Base-by-base conservation (phyloP, 2,888 invertebrate genomes). In the Dorcus parallelipipedus region DNA sequence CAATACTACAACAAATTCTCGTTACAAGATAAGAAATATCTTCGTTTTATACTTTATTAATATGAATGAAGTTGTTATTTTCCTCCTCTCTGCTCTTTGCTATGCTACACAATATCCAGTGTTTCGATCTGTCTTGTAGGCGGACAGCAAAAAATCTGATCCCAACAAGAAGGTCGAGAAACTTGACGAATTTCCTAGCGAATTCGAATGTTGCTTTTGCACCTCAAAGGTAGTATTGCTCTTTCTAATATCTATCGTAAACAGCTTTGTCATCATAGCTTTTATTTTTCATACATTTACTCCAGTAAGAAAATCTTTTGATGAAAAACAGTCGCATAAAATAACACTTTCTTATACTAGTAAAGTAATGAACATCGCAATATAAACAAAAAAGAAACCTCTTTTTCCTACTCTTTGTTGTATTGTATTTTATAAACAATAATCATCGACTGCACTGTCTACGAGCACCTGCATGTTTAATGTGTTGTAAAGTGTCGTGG, bases 191-290 rank as follows among this genome's bases (percentile, higher is more conserved):
- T 86, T 92, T 82, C 93, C 93, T 83, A 93, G 91, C 85, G 93
- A 93, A 85, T 92, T 93, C 87, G 94, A 94, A 87, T 94, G 94
- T 90, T 94, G 93, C 88, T 94, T 93, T 90, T 94, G 93, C 88
- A 92, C 91, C 82, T 89, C 91, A 80, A 93, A 93, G 93, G 93
- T 93, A 90, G 81, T 81, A 81, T 78, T 77, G 72, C 65, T 68
- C 66, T 71, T 65, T 69, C 64, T 68, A 67, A 66, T 60, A 55
- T 51, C 43, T 52, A 58, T 52, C 45, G 51, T 56, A 45, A 56
- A 40, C 45, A 39, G 56, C 56, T 56, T 56, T 43, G 17, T 56
- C 56, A 56, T 56, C 10, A 52, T 17, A 40, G 56, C 56, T 56
- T 56, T 45, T 43, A 52, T 40, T 45, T 45, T 45, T 45, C 45